These are phyloP conservation scores for Diarsia brunnea DNA, from an alignment of 2,888 invertebrate genomes.

Conservation along the genomic window DNA sequence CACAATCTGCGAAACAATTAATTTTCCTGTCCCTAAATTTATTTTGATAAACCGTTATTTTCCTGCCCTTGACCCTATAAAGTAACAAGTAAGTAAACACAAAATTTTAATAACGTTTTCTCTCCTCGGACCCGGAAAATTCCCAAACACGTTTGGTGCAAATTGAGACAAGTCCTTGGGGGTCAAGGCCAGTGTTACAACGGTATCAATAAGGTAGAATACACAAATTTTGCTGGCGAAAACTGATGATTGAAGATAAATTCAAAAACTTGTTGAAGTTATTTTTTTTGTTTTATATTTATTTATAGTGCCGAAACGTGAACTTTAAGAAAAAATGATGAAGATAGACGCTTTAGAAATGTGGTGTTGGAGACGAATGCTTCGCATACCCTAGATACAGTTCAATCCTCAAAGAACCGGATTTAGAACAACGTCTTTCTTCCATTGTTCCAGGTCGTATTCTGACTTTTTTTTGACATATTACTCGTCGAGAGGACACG, in stretches of 20 bases:
- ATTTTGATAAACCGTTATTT: not conserved
- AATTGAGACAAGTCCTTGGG: constrained; percentile 48
- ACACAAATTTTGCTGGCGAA: constrained; percentile 27
- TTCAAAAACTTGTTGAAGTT: not conserved
- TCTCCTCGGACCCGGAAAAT: constrained; percentile 26
- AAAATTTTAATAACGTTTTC: constrained; percentile 28
- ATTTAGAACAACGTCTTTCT: too few relatives aligned
- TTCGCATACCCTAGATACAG: too few relatives aligned
- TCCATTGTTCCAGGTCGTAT: too few relatives aligned
- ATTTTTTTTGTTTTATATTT: not conserved
- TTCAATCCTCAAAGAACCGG: too few relatives aligned
- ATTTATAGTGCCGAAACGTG: too few relatives aligned
- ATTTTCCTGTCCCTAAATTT: not conserved
- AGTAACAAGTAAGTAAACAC: constrained; percentile 16
- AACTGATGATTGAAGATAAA: constrained; percentile 61
- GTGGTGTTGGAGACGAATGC: too few relatives aligned
- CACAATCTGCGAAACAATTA: not conserved
- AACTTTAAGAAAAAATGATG: too few relatives aligned
- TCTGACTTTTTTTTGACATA: too few relatives aligned
- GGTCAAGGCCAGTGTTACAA: constrained; percentile 9
- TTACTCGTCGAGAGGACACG: too few relatives aligned
- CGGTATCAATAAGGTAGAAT: constrained; percentile 22
- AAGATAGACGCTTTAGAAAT: too few relatives aligned
- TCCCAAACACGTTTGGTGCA: constrained; percentile 37
- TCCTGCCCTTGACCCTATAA: not conserved